A percentile compares a stretch with the other conserved stretches of the same genome.
Conservation (phyloP, 1,140 invertebrate genomes). For the Heliconius hewitsoni region DNA sequence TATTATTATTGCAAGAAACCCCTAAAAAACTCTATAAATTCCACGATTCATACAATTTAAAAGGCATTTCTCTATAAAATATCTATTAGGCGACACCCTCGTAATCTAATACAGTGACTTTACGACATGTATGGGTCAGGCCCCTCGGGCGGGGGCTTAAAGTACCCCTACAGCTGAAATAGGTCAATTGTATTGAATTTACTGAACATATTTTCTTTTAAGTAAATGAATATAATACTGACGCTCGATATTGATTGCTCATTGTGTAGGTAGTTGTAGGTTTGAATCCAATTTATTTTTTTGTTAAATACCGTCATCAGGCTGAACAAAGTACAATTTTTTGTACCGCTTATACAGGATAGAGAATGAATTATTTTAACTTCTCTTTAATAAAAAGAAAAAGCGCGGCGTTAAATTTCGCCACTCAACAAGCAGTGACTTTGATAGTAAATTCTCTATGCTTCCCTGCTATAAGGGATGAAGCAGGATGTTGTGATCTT, state of each 20-base stretch:
- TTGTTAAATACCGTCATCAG: background rate
- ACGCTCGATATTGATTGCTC: background rate
- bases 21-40: background rate
- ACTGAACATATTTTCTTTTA: slow-evolving; percentile 9
- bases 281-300: background rate
- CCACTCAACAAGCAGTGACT: too few species aligned
- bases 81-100: background rate
- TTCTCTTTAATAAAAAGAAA: too few species aligned
- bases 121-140: background rate
- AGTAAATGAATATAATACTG: background rate
- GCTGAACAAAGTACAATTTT: too few species aligned
- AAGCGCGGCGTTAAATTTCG: too few species aligned
- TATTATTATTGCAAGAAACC: too few species aligned
- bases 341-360: too few species aligned
- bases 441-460: too few species aligned
- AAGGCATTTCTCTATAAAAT: background rate
- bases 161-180: background rate
- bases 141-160: background rate
- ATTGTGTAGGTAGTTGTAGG: background rate
- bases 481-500: too few species aligned
- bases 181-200: slow-evolving; percentile 10
- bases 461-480: too few species aligned
- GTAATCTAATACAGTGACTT: slow-evolving; percentile 12
- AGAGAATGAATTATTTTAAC: too few species aligned
- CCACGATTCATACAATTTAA: background rate